A percentile compares a stretch with the other conserved stretches of the same genome.
These are phyloP conservation scores for Furcula furcula DNA, from an alignment of 2,888 invertebrate species.

Conservation along the genomic window DNA sequence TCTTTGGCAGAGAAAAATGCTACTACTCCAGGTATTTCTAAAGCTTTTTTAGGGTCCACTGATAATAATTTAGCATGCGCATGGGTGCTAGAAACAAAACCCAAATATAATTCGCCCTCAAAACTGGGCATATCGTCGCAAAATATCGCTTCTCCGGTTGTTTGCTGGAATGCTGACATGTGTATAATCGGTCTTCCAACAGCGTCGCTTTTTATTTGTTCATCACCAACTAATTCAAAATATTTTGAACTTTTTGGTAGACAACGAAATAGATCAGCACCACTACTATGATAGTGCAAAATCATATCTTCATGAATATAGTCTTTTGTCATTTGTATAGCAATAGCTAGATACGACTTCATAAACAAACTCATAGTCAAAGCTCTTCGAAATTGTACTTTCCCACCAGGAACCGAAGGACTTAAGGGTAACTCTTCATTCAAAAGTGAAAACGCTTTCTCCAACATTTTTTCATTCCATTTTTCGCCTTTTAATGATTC, in stretches of 20 bases:
- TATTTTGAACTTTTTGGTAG: slow-evolving; percentile 87
- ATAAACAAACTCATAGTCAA: slow-evolving; percentile 90
- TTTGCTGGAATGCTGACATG: slow-evolving; percentile 92
- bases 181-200: slow-evolving; percentile 92
- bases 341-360: slow-evolving; percentile 85
- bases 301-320: slow-evolving; percentile 63
- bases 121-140: slow-evolving; percentile 92
- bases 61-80: slow-evolving; percentile 90
- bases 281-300: slow-evolving; percentile 74
- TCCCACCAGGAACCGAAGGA: slow-evolving; percentile 91
- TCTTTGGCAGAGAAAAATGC: slow-evolving; percentile 91
- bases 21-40: slow-evolving; percentile 89
- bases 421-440: slow-evolving; percentile 89
- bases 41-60: slow-evolving; percentile 88
- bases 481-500: slow-evolving; percentile 79
- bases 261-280: slow-evolving; percentile 79
- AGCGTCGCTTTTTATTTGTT: slow-evolving; percentile 84
- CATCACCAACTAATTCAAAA: slow-evolving; percentile 76
- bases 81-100: slow-evolving; percentile 89
- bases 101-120: slow-evolving; percentile 90
- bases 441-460: slow-evolving; percentile 84
- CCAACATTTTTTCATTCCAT: slow-evolving; percentile 86
- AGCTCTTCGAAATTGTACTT: slow-evolving; percentile 88
- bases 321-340: slow-evolving; percentile 72
- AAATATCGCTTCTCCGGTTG: slow-evolving; percentile 95